Evolutionary conservation across 2,113 vertebrate genomes (phyloP), one percentile per base, ranked within the genome.

Genomic region (Entosphenus tridentatus): DNA sequence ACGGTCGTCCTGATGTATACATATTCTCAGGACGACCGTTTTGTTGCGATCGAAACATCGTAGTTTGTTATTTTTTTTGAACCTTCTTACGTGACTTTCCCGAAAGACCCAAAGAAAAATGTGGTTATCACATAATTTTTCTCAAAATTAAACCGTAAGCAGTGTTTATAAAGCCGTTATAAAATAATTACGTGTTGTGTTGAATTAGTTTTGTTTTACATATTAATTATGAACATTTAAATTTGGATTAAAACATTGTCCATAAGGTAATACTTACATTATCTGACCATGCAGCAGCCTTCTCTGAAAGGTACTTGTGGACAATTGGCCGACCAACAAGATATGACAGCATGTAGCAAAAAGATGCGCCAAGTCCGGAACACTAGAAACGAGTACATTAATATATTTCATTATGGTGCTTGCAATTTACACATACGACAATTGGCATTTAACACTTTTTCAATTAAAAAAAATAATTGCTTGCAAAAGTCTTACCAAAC

Each of bases 321-420:
- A 98, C 86, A 73, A 98, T 79, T 2, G 93, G 93, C 73, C 89
- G 83, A 69, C 93, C 93, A 72, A 98, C 92, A 73, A 93, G 80
- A 77, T 96, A 96, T 3, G 93, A 98, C 59, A 98, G 79, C 87
- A 96, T 82, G 39, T 95, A 98, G 76, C 93, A 98, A 74, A 96
- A 96, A 3, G 92, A 92, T 70, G 93, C 92, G 71, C 93, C 92
- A 8, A 98, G 85, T 70, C 92, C 88, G 54, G 93, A 98, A 75
- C 93, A 98, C 93, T 96, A 72, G 5, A 72, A 75, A 72, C 68
- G 39, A 39, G 39, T 39, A 39, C 39, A 39, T 39, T 39, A 1
- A 39, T 39, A 39, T 39, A 39, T 39, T 39, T 39, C 39, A 39
- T 39, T 39, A 39, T 39, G 39, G 39, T 39, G 39, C 39, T 39